A percentile compares a stretch with the other conserved stretches of the same genome.
Evolutionary conservation across 1,140 invertebrate species (phyloP).

Genomic region (Drosophila saltans): DNA sequence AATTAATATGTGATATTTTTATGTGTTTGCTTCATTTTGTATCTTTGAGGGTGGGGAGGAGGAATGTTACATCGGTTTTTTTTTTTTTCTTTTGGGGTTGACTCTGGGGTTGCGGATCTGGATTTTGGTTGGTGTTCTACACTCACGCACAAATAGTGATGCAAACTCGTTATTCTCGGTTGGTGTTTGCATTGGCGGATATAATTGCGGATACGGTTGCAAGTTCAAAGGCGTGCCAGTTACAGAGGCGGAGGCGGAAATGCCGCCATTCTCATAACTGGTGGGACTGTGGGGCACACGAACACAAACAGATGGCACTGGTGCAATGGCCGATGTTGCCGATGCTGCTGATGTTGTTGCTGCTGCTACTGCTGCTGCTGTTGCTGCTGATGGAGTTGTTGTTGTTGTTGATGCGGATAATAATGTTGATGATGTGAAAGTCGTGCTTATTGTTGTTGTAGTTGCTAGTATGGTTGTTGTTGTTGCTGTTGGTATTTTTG

Average conservation of each 20-base stretch:
- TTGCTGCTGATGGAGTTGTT: constrained; percentile 49
- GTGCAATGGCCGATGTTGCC: constrained; percentile 60
- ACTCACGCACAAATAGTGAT: constrained; percentile 84
- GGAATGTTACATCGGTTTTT: no score
- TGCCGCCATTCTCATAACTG: constrained; percentile 68
- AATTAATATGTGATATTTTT: constrained; percentile 30
- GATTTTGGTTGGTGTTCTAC: constrained; percentile 64
- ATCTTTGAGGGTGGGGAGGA: background rate
- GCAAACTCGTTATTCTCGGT: constrained; percentile 75
- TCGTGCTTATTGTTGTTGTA: constrained; percentile 71
- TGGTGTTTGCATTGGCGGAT: constrained; percentile 65
- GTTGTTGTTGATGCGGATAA: constrained; percentile 76
- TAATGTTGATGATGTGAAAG: constrained; percentile 76
- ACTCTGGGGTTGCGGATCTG: constrained; percentile 7
- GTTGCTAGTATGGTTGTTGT: constrained; percentile 58
- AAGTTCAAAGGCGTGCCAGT: constrained; percentile 64
- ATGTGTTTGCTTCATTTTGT: constrained; percentile 66
- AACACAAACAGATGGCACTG: constrained; percentile 83
- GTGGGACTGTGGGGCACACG: constrained; percentile 82
- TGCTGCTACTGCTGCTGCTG: constrained; percentile 16
- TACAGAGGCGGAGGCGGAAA: constrained; percentile 33
- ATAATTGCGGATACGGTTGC: constrained; percentile 70
- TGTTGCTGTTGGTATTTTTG: constrained; percentile 56
- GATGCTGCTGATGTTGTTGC: constrained; percentile 57
- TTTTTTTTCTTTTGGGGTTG: constrained; percentile 1